These are phyloP conservation scores for Microctenopoma stevenorrisi DNA, from an alignment of 2,797 vertebrate genomes.

Conservation along the genomic window DNA sequence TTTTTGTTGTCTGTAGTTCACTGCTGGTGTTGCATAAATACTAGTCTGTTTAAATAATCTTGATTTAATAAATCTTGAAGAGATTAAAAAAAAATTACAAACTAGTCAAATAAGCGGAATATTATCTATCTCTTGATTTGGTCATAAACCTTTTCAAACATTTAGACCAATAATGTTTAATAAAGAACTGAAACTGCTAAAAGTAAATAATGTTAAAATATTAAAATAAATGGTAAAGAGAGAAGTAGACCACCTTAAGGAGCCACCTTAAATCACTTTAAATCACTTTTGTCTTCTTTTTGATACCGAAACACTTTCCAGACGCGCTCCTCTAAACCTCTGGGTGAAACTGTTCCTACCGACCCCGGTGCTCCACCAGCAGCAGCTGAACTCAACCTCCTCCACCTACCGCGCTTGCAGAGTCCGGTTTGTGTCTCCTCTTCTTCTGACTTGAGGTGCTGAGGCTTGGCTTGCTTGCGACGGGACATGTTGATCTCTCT, in stretches of 20 bases:
- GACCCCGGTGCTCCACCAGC: background rate
- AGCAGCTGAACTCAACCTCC: conserved; percentile 3
- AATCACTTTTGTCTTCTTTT: background rate
- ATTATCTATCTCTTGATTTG: background rate
- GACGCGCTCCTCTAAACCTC: background rate
- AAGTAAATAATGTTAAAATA: background rate
- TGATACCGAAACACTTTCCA: too few relatives aligned
- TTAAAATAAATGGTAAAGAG: background rate
- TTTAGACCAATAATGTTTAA: background rate
- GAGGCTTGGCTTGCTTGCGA: conserved; percentile 97
- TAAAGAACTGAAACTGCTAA: background rate
- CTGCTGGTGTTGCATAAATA: background rate
- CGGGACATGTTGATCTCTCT: conserved; percentile 93
- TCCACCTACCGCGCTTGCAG: conserved; percentile 85
- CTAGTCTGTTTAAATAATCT: too few relatives aligned
- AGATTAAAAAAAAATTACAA: background rate
- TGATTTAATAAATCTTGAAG: background rate
- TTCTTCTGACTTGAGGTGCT: conserved; percentile 93
- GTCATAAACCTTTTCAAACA: background rate
- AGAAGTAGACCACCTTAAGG: background rate
- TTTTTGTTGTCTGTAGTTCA: background rate
- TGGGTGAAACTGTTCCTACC: background rate
- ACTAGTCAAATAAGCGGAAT: background rate
- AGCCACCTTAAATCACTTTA: too few relatives aligned
- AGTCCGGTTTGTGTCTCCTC: conserved; percentile 82